phyloP scores from a whole-genome alignment of 92 coral and sea anemone genomes.

The Epizoanthus fatuus region DNA sequence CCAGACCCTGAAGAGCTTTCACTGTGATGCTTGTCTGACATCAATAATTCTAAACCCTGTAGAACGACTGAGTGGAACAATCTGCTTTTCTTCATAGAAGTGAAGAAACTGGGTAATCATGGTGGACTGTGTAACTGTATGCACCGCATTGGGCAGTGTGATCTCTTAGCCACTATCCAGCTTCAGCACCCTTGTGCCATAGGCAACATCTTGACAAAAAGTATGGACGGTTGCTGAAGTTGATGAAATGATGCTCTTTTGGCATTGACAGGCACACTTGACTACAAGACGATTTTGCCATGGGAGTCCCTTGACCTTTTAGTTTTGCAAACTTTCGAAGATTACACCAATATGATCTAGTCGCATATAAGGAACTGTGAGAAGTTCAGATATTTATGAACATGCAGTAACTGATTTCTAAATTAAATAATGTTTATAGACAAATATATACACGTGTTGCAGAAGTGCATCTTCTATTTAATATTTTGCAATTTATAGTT shows the following conservation, averaged over 20 bases:
- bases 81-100: constrained; percentile 62
- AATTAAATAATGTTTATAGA: too few species aligned
- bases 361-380: too few species aligned
- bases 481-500: too few species aligned
- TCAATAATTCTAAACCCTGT: constrained; percentile 62
- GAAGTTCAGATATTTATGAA: too few species aligned
- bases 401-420: too few species aligned
- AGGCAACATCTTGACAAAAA: constrained; percentile 70
- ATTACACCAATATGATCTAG: too few species aligned
- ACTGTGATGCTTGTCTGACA: constrained; percentile 74
- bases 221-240: constrained; percentile 61
- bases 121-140: constrained; percentile 73
- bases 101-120: constrained; percentile 64
- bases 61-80: constrained; percentile 57
- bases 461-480: too few species aligned
- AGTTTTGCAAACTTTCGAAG: constrained; percentile 33
- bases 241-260: constrained; percentile 67
- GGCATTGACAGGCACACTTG: constrained; percentile 54
- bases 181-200: constrained; percentile 59
- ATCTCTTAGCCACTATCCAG: constrained; percentile 65
- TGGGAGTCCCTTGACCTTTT: constrained; percentile 47
- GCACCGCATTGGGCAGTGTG: constrained; percentile 66
- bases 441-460: too few species aligned
- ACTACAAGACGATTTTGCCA: constrained; percentile 32
- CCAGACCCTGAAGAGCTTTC: constrained; percentile 73